Base-by-base conservation (phyloP, 2,888 invertebrate species). In the Ennomos quercinarius region DNA sequence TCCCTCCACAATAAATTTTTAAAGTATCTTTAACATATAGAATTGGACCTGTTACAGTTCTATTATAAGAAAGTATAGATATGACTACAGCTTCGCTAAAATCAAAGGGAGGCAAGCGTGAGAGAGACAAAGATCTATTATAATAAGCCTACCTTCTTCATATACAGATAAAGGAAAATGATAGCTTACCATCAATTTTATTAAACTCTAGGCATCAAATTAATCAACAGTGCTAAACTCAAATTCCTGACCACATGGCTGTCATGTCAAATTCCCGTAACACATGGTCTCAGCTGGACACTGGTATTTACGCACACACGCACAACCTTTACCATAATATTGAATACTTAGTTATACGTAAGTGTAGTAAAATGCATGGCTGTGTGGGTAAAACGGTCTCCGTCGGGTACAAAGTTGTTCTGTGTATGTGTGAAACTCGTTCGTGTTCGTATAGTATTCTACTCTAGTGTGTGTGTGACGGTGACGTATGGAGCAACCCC, bases 401-500 rank as follows among this genome's bases (percentile, higher is more conserved):
- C 40, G 54, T n/a, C n/a, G n/a, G n/a, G n/a, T 44, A 13, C 11
- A 9, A 6, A 38, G 13, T 34, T 39, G 9, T 42, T 38, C 37
- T 45, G 35, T 49, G 52, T 57, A 38, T 49, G 13, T 47, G 42
- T 43, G 27, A 27, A 27, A 27, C 27, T 27, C 5, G 27, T 27
- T 27, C 27, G 27, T 42, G 10, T 65, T 63, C 71, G 70, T 72
- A n/a, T n/a, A n/a, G 37, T n/a, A 6, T 6, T 4, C 2, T 17
- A 17, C 17, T 1, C 17, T 17, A 53, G 10, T 56, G n/a, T 67
- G 62, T 72, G 72, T 73, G 72, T 63, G 54, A 49, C 53, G 40
- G 77, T 77, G 78, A 74, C 78, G 81, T 84, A 79, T 83, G 78
- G 73, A 72, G 63, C 77, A 76, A 79, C 83, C 84, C 84, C 84